A percentile compares a stretch with the other conserved stretches of the same genome.
Conservation (phyloP, 2,888 invertebrate species). For the Homarus gammarus region DNA sequence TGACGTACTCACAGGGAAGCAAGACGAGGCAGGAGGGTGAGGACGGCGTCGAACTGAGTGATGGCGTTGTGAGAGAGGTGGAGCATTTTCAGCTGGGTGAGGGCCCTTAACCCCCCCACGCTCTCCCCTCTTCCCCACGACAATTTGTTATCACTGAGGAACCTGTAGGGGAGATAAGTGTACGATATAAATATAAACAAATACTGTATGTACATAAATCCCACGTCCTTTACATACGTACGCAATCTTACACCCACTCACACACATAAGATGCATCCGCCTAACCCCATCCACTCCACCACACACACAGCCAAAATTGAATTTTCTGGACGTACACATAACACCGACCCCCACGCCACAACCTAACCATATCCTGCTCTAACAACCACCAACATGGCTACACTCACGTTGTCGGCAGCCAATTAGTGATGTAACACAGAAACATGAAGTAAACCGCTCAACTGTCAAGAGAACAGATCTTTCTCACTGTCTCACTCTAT, state of each 20-base stretch:
- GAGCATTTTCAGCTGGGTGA: background rate
- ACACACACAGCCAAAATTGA: too few species aligned
- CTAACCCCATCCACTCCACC: too few species aligned
- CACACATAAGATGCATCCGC: background rate
- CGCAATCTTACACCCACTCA: background rate
- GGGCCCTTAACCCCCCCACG: background rate
- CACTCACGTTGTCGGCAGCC: too few species aligned
- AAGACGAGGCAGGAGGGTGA: slow-evolving; percentile 7
- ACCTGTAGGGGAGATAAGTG: background rate
- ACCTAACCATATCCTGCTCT: too few species aligned
- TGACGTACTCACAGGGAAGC: slow-evolving; percentile 10
- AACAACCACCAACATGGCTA: too few species aligned
- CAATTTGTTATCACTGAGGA: background rate
- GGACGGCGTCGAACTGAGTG: slow-evolving; percentile 1
- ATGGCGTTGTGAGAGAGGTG: slow-evolving; percentile 10
- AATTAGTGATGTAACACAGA: too few species aligned
- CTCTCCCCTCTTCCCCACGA: background rate
- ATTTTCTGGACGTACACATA: background rate
- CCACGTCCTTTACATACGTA: background rate
- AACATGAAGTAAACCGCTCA: too few species aligned
- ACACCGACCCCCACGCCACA: background rate
- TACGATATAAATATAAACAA: too few species aligned
- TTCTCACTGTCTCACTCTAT: too few species aligned
- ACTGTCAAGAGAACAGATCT: too few species aligned
- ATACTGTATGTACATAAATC: too few species aligned